Evolutionary conservation across 2,113 vertebrate species (phyloP).

Genomic region (Nerophis ophidion): DNA sequence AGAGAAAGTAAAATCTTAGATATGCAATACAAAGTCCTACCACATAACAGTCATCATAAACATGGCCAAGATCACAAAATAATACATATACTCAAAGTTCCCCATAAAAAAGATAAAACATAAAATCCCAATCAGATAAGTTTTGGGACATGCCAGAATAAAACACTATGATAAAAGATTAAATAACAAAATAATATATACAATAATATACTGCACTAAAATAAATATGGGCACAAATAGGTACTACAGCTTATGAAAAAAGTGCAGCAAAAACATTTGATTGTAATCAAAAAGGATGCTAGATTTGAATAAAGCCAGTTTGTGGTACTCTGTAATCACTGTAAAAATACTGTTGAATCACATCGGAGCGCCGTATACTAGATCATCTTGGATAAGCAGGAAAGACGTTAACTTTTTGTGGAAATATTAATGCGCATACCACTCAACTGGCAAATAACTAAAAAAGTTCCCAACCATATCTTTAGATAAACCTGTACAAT

Average conservation of each 20-base stretch:
- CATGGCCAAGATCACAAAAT: no score
- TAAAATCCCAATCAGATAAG: no score
- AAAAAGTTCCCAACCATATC: neutral
- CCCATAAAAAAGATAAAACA: no score
- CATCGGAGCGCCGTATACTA: slow-evolving; percentile 12
- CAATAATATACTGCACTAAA: no score
- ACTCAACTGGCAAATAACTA: neutral
- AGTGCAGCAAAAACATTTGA: slow-evolving; percentile 47
- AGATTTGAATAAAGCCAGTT: slow-evolving; percentile 30
- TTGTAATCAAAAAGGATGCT: slow-evolving; percentile 43
- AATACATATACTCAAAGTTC: no score
- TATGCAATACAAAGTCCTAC: no score
- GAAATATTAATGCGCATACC: neutral
- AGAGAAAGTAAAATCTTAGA: no score
- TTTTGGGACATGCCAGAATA: no score
- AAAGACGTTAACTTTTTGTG: neutral
- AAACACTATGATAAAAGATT: no score
- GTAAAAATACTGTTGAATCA: slow-evolving; percentile 33
- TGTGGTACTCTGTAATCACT: slow-evolving; percentile 34
- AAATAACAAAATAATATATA: no score
- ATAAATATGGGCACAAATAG: no score
- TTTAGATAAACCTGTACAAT: neutral
- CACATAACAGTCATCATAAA: no score
- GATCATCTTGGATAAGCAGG: neutral
- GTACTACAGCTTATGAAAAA: neutral